Base-by-base conservation (phyloP, 2,113 vertebrate genomes). In the Rhinoderma darwinii region DNA sequence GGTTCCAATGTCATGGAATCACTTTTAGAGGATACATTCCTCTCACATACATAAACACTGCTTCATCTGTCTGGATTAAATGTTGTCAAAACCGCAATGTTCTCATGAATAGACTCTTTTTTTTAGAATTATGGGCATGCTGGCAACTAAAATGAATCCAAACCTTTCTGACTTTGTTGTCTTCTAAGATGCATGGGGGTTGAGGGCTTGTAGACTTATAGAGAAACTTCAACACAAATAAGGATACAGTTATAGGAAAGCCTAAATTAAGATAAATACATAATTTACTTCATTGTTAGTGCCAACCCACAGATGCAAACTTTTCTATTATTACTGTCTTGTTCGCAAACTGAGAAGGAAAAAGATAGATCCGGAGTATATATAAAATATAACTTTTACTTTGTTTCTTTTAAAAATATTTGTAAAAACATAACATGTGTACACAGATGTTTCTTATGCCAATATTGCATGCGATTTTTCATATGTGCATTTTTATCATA, bases 21-120 rank as follows among this genome's bases (percentile, higher is more conserved):
- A n/a, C 20, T 27, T 30, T n/a, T 35, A 56, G 30, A 22, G 32
- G 1, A 80, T 56, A 39, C 59, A 32, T 54, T 80, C 77, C 8
- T 51, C 72, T 43, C 18, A 75, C 50, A 22, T 61, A 81, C 51
- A 51, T 47, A 39, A 7, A 56, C 51, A 80, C 51, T 80, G 50
- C 51, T 56, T 51, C 11, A n/a, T 80, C 50, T 80, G 50, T 80
- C 51, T 59, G 22, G 77, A 80, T n/a, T 10, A 39, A 56, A 56
- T n/a, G 3, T n/a, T 59, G 27, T 20, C 51, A 14, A 18, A 37
- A 59, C 47, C 35, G 54, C 50, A 80, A n/a, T 22, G 32, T 32
- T 59, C 35, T 5, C 32, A 39, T 80, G 35, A 59, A 78, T 51
- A 30, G 73, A n/a, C 39, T 6, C 14, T 30, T 77, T 50, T 51